Evolutionary conservation across 1,140 invertebrate genomes (phyloP).

Genomic region (Drosophila yakuba): DNA sequence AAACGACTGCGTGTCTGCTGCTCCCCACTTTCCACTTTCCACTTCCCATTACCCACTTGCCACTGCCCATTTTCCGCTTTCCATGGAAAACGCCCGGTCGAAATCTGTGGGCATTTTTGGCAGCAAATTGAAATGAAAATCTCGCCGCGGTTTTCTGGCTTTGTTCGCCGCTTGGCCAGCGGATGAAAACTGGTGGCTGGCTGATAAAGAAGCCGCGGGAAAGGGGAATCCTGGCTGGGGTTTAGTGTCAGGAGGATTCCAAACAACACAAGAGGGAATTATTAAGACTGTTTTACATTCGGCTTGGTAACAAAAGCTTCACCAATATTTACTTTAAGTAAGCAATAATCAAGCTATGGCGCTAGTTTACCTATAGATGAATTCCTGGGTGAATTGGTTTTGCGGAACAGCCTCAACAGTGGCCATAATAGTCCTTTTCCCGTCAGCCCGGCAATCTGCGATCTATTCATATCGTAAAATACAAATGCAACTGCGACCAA

Average conservation of each 20-base stretch:
- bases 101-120: slow-evolving; percentile 42
- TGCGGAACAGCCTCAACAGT: slow-evolving; percentile 8
- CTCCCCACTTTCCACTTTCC: background rate
- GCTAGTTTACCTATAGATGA: too few relatives aligned
- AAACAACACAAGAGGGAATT: background rate
- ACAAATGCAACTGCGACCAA: slow-evolving; percentile 66
- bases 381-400: background rate
- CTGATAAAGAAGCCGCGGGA: slow-evolving; percentile 57
- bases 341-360: too few relatives aligned
- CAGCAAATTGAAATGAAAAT: slow-evolving; percentile 79
- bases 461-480: slow-evolving; percentile 69
- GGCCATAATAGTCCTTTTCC: slow-evolving; percentile 4
- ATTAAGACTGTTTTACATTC: background rate
- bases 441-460: slow-evolving; percentile 39
- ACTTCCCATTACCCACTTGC: background rate
- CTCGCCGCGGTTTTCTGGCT: slow-evolving; percentile 60
- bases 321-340: too few relatives aligned
- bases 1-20: slow-evolving; percentile 62
- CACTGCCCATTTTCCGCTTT: background rate
- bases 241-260: background rate
- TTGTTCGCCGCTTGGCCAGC: slow-evolving; percentile 52
- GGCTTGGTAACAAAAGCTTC: too few relatives aligned
- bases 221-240: background rate
- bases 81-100: background rate
- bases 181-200: slow-evolving; percentile 29